phyloP scores from a whole-genome alignment of 2,797 vertebrate genomes.

The Pipistrellus kuhlii region DNA sequence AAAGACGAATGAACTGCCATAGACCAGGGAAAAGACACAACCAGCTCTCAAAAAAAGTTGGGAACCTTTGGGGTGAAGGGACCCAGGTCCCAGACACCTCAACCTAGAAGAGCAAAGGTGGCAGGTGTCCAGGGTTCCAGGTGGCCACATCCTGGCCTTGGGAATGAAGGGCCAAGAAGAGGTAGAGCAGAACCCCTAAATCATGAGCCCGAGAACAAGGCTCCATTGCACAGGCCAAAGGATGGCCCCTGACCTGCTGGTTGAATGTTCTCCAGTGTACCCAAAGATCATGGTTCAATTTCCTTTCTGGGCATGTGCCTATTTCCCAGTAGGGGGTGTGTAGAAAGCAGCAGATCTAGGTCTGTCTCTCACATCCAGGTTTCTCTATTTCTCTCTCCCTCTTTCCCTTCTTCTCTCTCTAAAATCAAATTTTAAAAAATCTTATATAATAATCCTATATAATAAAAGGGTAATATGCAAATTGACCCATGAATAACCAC shows the following conservation, averaged over 20 bases:
- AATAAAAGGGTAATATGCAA: no score
- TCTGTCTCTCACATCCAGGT: no score
- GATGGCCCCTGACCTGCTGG: background rate
- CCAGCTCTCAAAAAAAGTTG: background rate
- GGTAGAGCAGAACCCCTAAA: background rate
- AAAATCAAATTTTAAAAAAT: no score
- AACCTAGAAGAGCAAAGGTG: background rate
- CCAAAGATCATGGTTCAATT: no score
- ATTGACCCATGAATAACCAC: no score
- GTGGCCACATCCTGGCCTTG: background rate
- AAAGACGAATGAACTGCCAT: background rate
- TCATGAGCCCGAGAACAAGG: background rate
- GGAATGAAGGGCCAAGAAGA: background rate
- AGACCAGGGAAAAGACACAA: background rate
- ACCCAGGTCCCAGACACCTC: background rate
- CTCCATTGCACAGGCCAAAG: background rate
- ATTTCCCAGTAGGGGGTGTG: no score
- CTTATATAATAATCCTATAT: no score
- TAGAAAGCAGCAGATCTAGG: no score
- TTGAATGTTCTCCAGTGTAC: no score
- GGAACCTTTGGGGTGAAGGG: rapidly evolving
- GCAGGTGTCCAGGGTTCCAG: background rate
- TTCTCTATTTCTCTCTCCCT: no score
- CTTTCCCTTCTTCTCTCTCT: no score
- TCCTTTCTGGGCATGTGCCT: no score